Base-by-base conservation (phyloP, 1,140 invertebrate species). In the Drosophila aff. region DNA sequence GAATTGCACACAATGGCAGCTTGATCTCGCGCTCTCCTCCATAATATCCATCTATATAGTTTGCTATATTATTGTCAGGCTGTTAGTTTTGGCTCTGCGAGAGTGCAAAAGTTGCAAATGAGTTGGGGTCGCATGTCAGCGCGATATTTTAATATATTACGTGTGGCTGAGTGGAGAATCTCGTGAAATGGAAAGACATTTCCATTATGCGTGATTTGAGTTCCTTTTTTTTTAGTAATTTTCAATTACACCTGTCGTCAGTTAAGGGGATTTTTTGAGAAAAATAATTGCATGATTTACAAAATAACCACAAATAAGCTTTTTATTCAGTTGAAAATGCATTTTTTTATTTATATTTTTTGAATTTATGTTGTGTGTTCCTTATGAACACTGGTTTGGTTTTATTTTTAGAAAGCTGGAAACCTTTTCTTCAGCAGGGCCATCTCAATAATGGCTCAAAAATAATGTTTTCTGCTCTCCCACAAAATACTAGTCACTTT, bases 1-100 rank as follows among this genome's bases (percentile, higher is more conserved):
- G 85, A 90, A 89, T 87, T 84, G 85, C 81, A 81, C 68, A 90
- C 85, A 90, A 89, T 87, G 76, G 67, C 65, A 73, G 64, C 78
- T 71, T 81, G 67, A 73, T 81, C 79, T 64, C 53, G 53, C 64
- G 46, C 68, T 58, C 47, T 44, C 46, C 31, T 36, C 46, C 36
- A 33, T 59, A 58, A 46, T 63, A 78, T 78, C 33, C 59, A 72
- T 79, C 58, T 74, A 33, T 18, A 40, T 71, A 66, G 65, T 44
- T 66, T 81, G 40, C 52, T 53, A 78, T 75, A 69, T 79, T 83
- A 72, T 82, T 82, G 81, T 73, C 77, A 66, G 62, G 18, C 57
- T 71, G 55, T 73, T 80, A 58, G 63, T 67, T 69, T 82, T 78
- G 77, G 75, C 76, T 38, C 53, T n/a, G 38, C 13, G 26, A 69